These are phyloP conservation scores for Halictus ligatus DNA, from an alignment of 2,888 invertebrate genomes.

Conservation along the genomic window DNA sequence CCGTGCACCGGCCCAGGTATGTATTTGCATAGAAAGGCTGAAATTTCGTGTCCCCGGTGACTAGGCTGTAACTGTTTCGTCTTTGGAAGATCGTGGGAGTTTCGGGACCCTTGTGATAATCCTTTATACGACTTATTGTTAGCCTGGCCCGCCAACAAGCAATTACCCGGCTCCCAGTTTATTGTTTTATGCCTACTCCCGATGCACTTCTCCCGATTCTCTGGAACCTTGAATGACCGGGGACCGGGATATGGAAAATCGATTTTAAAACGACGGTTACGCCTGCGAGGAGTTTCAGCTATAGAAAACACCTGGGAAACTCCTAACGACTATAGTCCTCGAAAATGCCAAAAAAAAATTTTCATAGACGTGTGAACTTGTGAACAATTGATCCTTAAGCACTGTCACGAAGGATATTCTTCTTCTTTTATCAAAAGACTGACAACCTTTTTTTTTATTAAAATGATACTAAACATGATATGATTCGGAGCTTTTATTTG, in stretches of 20 bases:
- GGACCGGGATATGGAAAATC: neutral
- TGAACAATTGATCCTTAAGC: too few relatives aligned
- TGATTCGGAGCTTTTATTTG: too few relatives aligned
- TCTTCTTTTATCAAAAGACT: too few relatives aligned
- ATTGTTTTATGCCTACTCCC: slow-evolving; percentile 40
- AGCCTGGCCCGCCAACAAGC: slow-evolving; percentile 29
- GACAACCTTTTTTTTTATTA: too few relatives aligned
- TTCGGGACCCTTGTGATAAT: slow-evolving; percentile 68
- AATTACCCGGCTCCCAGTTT: slow-evolving; percentile 27
- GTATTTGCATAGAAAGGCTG: slow-evolving; percentile 79
- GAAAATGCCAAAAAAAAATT: neutral
- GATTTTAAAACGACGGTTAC: neutral
- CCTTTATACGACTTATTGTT: slow-evolving; percentile 64
- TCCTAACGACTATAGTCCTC: too few relatives aligned
- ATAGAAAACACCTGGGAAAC: neutral
- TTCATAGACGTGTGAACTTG: neutral
- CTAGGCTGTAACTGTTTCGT: slow-evolving; percentile 68
- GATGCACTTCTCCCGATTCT: neutral
- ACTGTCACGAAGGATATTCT: too few relatives aligned
- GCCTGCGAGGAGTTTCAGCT: neutral
- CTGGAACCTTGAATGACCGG: neutral
- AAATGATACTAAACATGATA: too few relatives aligned
- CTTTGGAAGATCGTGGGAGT: slow-evolving; percentile 73
- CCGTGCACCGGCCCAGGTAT: slow-evolving; percentile 55
- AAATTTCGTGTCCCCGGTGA: slow-evolving; percentile 66